Base-by-base conservation (phyloP, 2,888 invertebrate species). In the Piscicola geometra region DNA sequence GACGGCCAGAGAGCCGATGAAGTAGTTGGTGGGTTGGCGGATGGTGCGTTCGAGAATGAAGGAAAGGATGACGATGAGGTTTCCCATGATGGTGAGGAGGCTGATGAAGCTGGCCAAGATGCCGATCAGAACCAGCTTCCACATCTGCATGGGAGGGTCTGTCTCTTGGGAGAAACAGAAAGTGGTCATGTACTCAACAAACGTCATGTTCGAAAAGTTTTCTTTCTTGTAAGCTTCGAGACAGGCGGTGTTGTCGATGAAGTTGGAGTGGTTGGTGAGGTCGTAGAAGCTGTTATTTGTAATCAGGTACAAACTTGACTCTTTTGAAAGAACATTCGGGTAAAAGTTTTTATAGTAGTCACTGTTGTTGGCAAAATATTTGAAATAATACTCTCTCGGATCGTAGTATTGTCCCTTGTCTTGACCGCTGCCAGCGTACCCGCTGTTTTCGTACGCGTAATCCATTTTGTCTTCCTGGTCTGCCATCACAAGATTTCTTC, bases 1-100 rank as follows among this genome's bases (percentile, higher is more conserved):
- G 76, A 96, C 93, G 69, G 99, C 99, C 79, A 99, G 89, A 0
- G 98, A 98, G 12, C 97, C 97, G 80, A 99, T 97, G 88, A 98
- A 99, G 88, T 78, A 78, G 76, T 99, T 99, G 86, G 96, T 96
- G 36, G 99, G 98, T 84, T 98, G 97, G 76, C 99, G 87, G 79
- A 89, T 88, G 80, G 92, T 91, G 77, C 95, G 88, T 86, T 96
- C 97, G 66, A 97, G 93, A 78, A 95, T 91, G 86, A 98, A 98
- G 68, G 96, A 94, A 81, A 96, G 87, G 75, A 98, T 89, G 76
- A 98, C 97, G 79, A 99, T 89, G 75, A 97, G 92, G 85, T 99
- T 99, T 75, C 99, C 99, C n/a, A 83, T 91, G 78, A 97, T 92
- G 0, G 97, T 97, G 80, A 96, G 88, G 67, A 97, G 88, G 81